These are phyloP conservation scores for Lerista edwardsae DNA, from an alignment of 2,797 vertebrate genomes.

Conservation along the genomic window DNA sequence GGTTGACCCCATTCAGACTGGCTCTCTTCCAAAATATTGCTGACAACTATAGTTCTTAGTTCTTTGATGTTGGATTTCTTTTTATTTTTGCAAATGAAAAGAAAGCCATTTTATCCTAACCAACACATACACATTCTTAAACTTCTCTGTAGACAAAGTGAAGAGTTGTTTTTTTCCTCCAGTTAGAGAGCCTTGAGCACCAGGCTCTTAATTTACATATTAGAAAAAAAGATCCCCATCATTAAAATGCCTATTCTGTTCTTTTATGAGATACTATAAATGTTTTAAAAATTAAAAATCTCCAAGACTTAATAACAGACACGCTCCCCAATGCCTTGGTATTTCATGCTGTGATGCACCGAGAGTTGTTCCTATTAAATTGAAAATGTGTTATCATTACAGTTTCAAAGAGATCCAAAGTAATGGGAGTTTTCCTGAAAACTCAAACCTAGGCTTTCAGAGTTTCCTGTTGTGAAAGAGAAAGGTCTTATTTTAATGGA, in stretches of 20 bases:
- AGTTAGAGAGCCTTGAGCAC: background rate
- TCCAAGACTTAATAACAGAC: conserved; percentile 57
- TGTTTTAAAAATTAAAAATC: conserved; percentile 64
- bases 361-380: conserved; percentile 68
- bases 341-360: conserved; percentile 60
- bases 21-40: background rate
- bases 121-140: conserved; percentile 20
- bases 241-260: conserved; percentile 46
- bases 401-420: conserved; percentile 67
- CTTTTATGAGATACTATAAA: conserved; percentile 50
- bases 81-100: conserved; percentile 32
- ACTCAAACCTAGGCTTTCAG: conserved; percentile 61
- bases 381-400: conserved; percentile 70
- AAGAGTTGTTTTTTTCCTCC: background rate
- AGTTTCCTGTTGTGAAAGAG: conserved; percentile 65
- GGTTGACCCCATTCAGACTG: background rate
- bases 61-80: background rate
- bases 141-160: conserved; percentile 21
- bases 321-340: conserved; percentile 62
- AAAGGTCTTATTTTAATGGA: conserved; percentile 66
- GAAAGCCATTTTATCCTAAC: conserved; percentile 19
- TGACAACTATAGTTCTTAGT: background rate
- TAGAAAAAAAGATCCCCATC: conserved; percentile 13
- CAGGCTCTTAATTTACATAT: conserved; percentile 2
- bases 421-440: conserved; percentile 68